Percentiles rank a stretch among this genome's conserved stretches.
Conservation (phyloP, 2,113 vertebrate species). For the Pollimyrus isidori region DNA sequence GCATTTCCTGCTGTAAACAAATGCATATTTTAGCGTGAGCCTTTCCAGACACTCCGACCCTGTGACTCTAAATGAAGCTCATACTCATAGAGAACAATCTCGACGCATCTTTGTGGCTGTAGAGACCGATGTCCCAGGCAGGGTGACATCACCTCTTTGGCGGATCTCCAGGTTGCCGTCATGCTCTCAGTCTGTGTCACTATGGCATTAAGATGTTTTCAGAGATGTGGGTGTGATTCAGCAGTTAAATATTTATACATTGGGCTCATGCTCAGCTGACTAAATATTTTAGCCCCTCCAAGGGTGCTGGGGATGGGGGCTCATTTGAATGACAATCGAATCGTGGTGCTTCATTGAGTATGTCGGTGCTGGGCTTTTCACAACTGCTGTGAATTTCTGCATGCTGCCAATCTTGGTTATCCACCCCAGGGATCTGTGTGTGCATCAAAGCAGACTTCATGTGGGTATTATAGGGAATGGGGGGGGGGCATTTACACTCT, state of each 20-base stretch:
- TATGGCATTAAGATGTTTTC: conserved; percentile 1
- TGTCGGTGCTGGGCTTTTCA: conserved; percentile 14
- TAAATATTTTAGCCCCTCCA: conserved; percentile 57
- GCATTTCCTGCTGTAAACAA: background rate
- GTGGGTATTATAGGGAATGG: background rate
- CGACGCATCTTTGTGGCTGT: background rate
- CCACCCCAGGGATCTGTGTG: background rate
- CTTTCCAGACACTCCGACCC: background rate
- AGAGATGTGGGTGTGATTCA: conserved; percentile 29
- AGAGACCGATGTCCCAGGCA: background rate
- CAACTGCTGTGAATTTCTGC: conserved; percentile 12
- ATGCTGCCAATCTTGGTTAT: background rate
- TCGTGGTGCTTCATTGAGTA: conserved; percentile 37
- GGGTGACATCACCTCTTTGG: conserved; percentile 17
- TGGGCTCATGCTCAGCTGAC: conserved; percentile 57
- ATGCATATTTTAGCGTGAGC: background rate
- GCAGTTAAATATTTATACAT: conserved; percentile 56
- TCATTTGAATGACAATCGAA: conserved; percentile 32
- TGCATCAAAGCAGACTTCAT: conserved; percentile 17
- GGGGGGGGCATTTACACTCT: background rate
- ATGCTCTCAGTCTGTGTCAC: conserved; percentile 17
- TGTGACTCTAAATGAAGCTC: background rate
- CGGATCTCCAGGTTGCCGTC: background rate
- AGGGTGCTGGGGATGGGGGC: conserved; percentile 41
- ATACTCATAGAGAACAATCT: background rate